A percentile compares a stretch with the other conserved stretches of the same genome.
phyloP scores from a whole-genome alignment of 1,140 invertebrate species.

The Brachionus paranguensis region DNA sequence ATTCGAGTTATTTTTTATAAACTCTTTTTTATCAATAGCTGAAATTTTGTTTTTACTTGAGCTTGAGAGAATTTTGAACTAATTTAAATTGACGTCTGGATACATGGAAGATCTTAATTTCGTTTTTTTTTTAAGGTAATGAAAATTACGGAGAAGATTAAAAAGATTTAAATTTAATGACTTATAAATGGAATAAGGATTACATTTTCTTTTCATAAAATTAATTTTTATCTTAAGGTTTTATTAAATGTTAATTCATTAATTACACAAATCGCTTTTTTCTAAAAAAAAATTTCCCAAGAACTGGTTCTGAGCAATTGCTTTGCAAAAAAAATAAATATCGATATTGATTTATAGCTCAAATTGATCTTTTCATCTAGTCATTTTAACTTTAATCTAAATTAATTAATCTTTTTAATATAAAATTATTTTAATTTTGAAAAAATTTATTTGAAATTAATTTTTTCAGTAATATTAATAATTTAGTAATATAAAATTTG shows the following conservation, averaged over 20 bases:
- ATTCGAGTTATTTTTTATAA: not conserved
- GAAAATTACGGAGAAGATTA: not conserved
- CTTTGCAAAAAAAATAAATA: not conserved
- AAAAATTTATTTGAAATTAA: not conserved
- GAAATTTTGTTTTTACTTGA: not conserved
- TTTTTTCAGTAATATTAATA: not conserved
- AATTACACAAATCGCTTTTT: not conserved
- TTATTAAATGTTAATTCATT: not conserved
- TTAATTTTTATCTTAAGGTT: not conserved
- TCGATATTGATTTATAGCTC: not conserved
- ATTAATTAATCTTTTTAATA: not conserved
- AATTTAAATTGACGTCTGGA: not conserved
- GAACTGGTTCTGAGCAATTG: not conserved
- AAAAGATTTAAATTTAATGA: not conserved
- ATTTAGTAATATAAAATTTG: not conserved
- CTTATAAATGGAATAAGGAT: not conserved
- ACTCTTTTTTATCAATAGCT: not conserved
- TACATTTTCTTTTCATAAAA: not conserved
- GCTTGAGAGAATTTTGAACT: slow-evolving; percentile 1
- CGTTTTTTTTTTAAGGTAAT: not conserved
- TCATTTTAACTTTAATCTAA: not conserved
- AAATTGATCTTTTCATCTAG: no score
- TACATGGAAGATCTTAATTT: not conserved
- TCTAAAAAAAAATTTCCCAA: not conserved
- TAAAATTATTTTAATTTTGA: not conserved